Percentiles rank a stretch among this genome's conserved stretches.
Conservation (phyloP, 2,113 vertebrate species). For the Pyxicephalus adspersus region DNA sequence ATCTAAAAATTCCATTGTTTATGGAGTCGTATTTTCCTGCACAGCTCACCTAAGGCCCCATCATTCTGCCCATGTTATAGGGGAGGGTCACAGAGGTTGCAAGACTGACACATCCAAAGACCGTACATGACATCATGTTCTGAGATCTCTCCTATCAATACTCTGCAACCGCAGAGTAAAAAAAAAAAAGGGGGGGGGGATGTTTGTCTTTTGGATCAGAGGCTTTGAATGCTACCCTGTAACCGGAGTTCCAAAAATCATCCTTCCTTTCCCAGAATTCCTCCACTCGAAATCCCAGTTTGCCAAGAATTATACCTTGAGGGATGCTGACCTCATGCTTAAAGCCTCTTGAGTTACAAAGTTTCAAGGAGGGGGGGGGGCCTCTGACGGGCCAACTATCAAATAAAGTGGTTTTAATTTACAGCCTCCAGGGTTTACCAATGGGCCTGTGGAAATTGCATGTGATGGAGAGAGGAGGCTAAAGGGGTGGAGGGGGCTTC, state of each 20-base stretch:
- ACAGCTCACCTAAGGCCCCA: background rate
- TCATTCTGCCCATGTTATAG: conserved; percentile 6
- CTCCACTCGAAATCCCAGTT: conserved; percentile 29
- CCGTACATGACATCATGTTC: conserved; percentile 23
- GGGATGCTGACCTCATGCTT: conserved; percentile 52
- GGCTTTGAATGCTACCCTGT: background rate
- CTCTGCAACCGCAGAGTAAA: background rate
- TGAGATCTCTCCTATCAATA: conserved; percentile 8
- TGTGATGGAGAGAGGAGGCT: conserved; percentile 15
- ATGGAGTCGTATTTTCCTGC: background rate
- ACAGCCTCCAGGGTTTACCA: conserved; percentile 30
- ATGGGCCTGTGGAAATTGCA: conserved; percentile 1
- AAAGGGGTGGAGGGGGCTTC: background rate
- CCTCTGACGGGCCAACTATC: conserved; percentile 46
- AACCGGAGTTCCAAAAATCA: conserved; percentile 39
- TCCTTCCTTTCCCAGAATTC: conserved; percentile 28
- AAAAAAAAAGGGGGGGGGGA: background rate
- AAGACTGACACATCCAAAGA: conserved; percentile 23
- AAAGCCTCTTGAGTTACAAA: conserved; percentile 50
- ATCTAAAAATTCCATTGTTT: too few species aligned
- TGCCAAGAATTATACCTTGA: conserved; percentile 49
- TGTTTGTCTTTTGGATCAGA: conserved; percentile 32
- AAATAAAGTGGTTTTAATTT: conserved; percentile 57
- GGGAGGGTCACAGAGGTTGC: background rate
- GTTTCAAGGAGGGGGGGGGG: conserved; percentile 56